A percentile compares a stretch with the other conserved stretches of the same genome.
Conservation (phyloP, 2,888 invertebrate species). For the Arrhopalites spinosus region DNA sequence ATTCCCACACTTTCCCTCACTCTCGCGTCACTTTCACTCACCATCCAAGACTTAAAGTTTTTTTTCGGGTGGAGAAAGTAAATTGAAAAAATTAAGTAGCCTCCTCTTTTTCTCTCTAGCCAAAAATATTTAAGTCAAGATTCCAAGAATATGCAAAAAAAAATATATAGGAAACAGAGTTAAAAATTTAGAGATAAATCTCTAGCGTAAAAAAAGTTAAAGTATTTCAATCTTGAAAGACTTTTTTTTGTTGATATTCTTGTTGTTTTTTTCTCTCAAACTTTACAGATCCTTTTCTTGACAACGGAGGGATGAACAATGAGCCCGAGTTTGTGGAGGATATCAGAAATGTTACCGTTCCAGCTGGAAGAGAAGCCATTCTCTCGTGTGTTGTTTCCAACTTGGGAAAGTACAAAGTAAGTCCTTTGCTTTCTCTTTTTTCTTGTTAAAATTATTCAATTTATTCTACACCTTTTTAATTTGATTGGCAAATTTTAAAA, state of each 20-base stretch:
- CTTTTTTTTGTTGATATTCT: background rate
- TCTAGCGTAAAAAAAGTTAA: background rate
- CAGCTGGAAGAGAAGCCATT: slow-evolving; percentile 74
- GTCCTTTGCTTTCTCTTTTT: slow-evolving; percentile 42
- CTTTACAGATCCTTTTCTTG: slow-evolving; percentile 50
- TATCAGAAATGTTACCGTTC: slow-evolving; percentile 73
- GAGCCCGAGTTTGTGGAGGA: slow-evolving; percentile 73
- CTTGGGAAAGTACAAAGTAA: slow-evolving; percentile 76
- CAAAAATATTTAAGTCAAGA: no score
- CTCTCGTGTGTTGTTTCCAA: slow-evolving; percentile 75
- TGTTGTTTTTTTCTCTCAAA: background rate
- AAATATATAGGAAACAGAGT: no score
- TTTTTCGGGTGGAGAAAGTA: background rate
- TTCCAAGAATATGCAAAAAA: no score
- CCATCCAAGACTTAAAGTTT: background rate
- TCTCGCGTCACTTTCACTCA: slow-evolving; percentile 6
- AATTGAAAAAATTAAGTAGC: slow-evolving; percentile 25
- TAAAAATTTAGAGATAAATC: no score
- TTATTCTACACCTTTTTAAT: background rate
- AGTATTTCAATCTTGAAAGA: background rate
- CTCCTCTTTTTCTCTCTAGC: background rate
- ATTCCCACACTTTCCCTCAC: background rate
- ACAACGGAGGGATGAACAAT: slow-evolving; percentile 58
- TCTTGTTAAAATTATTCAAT: background rate
- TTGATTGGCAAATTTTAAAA: background rate